Base-by-base conservation (phyloP, 2,888 invertebrate genomes). In the Drosophila recens region DNA sequence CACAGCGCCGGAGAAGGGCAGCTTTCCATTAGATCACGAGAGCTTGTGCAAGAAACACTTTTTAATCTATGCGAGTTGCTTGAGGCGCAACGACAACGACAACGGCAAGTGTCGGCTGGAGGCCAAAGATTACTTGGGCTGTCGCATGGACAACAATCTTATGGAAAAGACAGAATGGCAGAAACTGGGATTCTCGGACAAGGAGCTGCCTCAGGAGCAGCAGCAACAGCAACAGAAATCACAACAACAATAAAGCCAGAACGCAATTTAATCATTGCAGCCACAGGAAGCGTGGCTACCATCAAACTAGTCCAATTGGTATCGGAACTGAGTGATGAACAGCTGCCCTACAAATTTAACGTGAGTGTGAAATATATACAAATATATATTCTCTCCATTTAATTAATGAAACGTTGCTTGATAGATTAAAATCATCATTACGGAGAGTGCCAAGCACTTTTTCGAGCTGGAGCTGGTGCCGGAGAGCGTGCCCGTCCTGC, bases 1-100 rank as follows among this genome's bases (percentile, higher is more conserved):
- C 2, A 96, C 96, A 66, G 95, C 99, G 36, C 99, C 99, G 58
- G 97, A 98, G 88, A 99, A 99, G 93, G 99, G 99, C 54, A 98
- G 98, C 93, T 99, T 99, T 93, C 99, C 99, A 30, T 93, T 99
- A 82, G 99, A 99, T 92, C 98, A 99, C 93, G 97, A 98, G 82
- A 97, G 97, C 65, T 90, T 96, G 58, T 98, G 98, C 92, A 98
- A 97, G 92, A 94, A 94, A 81, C 94, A 94, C 67, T 99, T 99
- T 97, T 93, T 96, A 13, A 95, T 96, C 80, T 99, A 98, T 92
- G 98, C 99, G 97, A 95, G 95, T 67, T 99, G 99, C 90, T 93
- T 99, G 75, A 93, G 95, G 48, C 94, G 94, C 64, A 96, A 97
- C 89, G 94, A 96, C 59, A 96, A 95, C 91, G 94, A 96, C 86